Percentiles rank a stretch among this genome's conserved stretches.
Evolutionary conservation across 2,113 vertebrate genomes (phyloP).

Genomic region (Catharus minimus): DNA sequence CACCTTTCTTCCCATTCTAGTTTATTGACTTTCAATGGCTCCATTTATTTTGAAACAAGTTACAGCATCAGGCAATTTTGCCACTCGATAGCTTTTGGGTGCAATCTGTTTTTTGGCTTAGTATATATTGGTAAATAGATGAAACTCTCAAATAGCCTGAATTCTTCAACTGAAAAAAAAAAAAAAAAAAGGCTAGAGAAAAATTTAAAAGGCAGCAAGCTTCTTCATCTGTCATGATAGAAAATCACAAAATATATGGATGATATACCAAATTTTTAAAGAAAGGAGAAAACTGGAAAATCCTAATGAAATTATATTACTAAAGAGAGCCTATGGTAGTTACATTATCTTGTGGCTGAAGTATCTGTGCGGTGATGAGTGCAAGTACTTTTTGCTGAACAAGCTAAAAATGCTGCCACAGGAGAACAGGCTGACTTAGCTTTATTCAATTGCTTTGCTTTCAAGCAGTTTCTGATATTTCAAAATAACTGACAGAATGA

Average conservation of each 20-base stretch:
- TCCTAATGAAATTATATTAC: neutral
- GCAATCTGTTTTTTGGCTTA: neutral
- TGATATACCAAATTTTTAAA: neutral
- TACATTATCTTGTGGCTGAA: constrained; percentile 1
- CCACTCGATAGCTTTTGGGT: neutral
- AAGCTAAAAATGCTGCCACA: constrained; percentile 17
- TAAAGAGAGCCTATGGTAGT: neutral
- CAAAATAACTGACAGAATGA: constrained; percentile 24
- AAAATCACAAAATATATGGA: neutral
- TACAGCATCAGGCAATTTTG: constrained; percentile 13
- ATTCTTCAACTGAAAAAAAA: neutral
- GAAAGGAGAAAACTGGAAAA: neutral
- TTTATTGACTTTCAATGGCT: constrained; percentile 20
- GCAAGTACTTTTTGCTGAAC: neutral
- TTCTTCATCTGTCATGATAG: neutral
- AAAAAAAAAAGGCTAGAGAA: neutral
- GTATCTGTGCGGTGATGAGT: neutral
- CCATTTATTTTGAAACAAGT: constrained; percentile 39
- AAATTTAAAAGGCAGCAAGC: neutral
- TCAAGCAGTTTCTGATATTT: constrained; percentile 15
- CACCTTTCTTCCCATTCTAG: neutral
- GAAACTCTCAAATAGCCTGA: neutral
- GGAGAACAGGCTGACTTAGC: constrained; percentile 23
- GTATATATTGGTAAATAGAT: neutral
- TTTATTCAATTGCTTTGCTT: constrained; percentile 31